Evolutionary conservation across 2,888 invertebrate genomes (phyloP), one percentile per base, ranked within the genome.

Genomic region (Rhogogaster chlorosoma): DNA sequence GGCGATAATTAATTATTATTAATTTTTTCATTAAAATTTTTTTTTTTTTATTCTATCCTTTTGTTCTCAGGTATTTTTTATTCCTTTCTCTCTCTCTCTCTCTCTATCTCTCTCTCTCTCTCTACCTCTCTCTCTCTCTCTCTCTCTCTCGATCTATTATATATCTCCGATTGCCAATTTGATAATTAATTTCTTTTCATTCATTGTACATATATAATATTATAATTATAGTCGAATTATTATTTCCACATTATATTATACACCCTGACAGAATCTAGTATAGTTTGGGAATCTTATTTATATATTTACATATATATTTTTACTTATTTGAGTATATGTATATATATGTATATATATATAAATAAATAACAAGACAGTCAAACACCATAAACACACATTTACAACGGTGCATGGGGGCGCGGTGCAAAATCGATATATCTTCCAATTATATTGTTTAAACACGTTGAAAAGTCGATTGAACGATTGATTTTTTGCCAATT

Each of bases 341-440:
- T 70, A n/a, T 70, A 5, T 36, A 32, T 45, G 15, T 75, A 18
- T 49, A n/a, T 26, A 29, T 49, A 22, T 12, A 22, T n/a, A 32
- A 53, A 22, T n/a, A 32, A 53, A 53, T 53, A 84, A 85, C 86
- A 83, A 87, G 86, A 87, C 87, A 85, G 86, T 87, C 87, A 87
- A 88, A 86, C 71, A 87, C 86, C 84, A 87, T 84, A 84, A 89
- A 87, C 89, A 89, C 89, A 89, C 90, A 90, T 90, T 88, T 87
- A 90, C 88, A 88, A 80, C 93, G 94, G 91, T 91, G 92, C 94
- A 94, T 94, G 94, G 94, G 94, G 94, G 94, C 83, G 94, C 95
- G 95, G 95, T 95, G 95, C 95, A 95, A 95, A 95, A 95, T 95
- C 95, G 95, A 22, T 38, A n/a, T 36, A 45, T 67, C 4, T 45